These are phyloP conservation scores for Drosophila melanogaster DNA, from an alignment of 1,140 invertebrate species.

Conservation along the genomic window DNA sequence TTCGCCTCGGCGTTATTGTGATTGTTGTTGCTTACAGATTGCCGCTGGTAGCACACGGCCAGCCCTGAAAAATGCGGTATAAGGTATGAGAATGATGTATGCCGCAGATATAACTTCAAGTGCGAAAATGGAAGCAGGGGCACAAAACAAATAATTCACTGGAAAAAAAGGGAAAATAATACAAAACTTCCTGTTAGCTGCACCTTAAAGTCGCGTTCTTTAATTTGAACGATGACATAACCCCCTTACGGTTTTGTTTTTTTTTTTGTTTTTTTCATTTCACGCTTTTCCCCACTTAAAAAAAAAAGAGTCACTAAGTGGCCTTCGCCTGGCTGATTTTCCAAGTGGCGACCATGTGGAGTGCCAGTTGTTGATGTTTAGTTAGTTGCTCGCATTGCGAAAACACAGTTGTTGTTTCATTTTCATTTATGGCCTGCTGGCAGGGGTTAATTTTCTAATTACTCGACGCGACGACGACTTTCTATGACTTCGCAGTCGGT, in stretches of 20 bases:
- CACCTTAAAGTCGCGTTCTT: slow-evolving; percentile 61
- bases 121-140: slow-evolving; percentile 13
- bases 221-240: slow-evolving; percentile 71
- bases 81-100: slow-evolving; percentile 5
- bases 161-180: slow-evolving; percentile 3
- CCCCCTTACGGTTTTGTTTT: not conserved
- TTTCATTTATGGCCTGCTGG: slow-evolving; percentile 72
- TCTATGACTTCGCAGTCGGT: slow-evolving; percentile 67
- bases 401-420: slow-evolving; percentile 48
- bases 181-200: slow-evolving; percentile 46
- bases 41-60: slow-evolving; percentile 81
- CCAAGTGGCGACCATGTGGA: slow-evolving; percentile 63
- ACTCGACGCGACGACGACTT: slow-evolving; percentile 75
- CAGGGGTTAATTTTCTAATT: slow-evolving; percentile 77
- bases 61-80: slow-evolving; percentile 64
- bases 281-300: slow-evolving; percentile 16
- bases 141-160: not conserved
- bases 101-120: slow-evolving; percentile 28
- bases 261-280: not conserved
- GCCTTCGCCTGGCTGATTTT: slow-evolving; percentile 54
- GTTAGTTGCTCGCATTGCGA: slow-evolving; percentile 31
- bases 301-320: slow-evolving; percentile 55
- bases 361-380: slow-evolving; percentile 35
- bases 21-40: slow-evolving; percentile 70
- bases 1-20: slow-evolving; percentile 81